Percentiles rank a stretch among this genome's conserved stretches.
Conservation (phyloP, 30 jellyfish, hydroid and myxozoan species). For the Cassiopea xamachana region DNA sequence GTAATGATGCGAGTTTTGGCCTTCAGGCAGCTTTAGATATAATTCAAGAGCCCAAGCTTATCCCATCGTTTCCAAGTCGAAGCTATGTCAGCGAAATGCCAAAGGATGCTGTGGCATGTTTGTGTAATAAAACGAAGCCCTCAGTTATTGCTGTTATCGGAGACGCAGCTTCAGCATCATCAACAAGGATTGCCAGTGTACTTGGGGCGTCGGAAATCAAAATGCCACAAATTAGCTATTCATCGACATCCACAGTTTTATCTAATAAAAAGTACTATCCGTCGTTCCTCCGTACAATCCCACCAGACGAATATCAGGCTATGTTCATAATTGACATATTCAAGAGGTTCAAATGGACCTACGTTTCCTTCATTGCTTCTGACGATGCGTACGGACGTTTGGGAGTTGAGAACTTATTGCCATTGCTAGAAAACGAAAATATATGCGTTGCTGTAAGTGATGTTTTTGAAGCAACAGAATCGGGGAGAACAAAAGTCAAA, state of each 20-base stretch:
- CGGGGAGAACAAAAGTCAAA: slow-evolving; percentile 63
- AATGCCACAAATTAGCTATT: slow-evolving; percentile 94
- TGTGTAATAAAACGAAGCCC: slow-evolving; percentile 69
- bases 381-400: slow-evolving; percentile 97
- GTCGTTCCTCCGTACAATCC: slow-evolving; percentile 94
- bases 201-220: slow-evolving; percentile 76
- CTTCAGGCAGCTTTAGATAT: slow-evolving; percentile 82
- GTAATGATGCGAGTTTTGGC: slow-evolving; percentile 84
- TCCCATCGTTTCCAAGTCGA: slow-evolving; percentile 43
- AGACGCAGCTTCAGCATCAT: slow-evolving; percentile 94
- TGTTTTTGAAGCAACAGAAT: slow-evolving; percentile 79
- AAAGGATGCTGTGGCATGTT: slow-evolving; percentile 55
- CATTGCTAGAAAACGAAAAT: slow-evolving; percentile 68
- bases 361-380: slow-evolving; percentile 91
- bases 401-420: slow-evolving; percentile 88
- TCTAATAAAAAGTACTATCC: slow-evolving; percentile 86
- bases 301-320: slow-evolving; percentile 98
- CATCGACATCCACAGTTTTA: slow-evolving; percentile 94
- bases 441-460: slow-evolving; percentile 90
- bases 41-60: slow-evolving; percentile 62
- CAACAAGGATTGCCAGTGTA: slow-evolving; percentile 89
- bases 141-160: slow-evolving; percentile 85
- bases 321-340: slow-evolving; percentile 80
- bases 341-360: slow-evolving; percentile 78
- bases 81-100: neutral